These are phyloP conservation scores for Erynnis tages DNA, from an alignment of 2,888 invertebrate species.

Conservation along the genomic window DNA sequence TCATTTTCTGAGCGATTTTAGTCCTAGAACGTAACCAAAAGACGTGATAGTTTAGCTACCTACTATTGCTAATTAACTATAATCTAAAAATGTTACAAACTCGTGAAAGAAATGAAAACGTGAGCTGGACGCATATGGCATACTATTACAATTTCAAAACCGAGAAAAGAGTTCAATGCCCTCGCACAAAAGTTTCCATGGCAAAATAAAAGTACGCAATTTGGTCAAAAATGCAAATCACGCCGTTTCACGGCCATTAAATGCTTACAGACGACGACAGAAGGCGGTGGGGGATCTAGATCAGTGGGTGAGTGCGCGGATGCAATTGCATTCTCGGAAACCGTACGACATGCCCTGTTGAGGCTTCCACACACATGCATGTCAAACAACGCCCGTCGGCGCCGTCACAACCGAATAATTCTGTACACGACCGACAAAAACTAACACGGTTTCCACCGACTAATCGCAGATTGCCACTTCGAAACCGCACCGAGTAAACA, in stretches of 20 bases:
- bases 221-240: conserved; percentile 46
- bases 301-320: conserved; percentile 57
- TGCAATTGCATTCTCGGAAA: conserved; percentile 43
- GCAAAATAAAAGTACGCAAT: conserved; percentile 36
- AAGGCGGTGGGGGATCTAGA: conserved; percentile 44
- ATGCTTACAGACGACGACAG: conserved; percentile 32
- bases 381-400: conserved; percentile 7
- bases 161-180: conserved; percentile 7
- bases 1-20: no score
- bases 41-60: no score
- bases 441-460: conserved; percentile 7
- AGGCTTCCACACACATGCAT: conserved; percentile 15
- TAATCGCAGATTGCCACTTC: conserved; percentile 14
- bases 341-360: conserved; percentile 30
- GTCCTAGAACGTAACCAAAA: no score
- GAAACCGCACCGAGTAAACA: not conserved
- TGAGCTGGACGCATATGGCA: no score
- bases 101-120: no score
- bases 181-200: conserved; percentile 32
- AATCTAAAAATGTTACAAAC: no score
- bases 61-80: no score
- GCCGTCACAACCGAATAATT: conserved; percentile 14
- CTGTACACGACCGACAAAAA: not conserved
- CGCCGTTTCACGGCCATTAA: conserved; percentile 52
- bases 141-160: no score